A percentile compares a stretch with the other conserved stretches of the same genome.
phyloP scores from a whole-genome alignment of 2,888 invertebrate genomes.

The Cephonodes hylas region DNA sequence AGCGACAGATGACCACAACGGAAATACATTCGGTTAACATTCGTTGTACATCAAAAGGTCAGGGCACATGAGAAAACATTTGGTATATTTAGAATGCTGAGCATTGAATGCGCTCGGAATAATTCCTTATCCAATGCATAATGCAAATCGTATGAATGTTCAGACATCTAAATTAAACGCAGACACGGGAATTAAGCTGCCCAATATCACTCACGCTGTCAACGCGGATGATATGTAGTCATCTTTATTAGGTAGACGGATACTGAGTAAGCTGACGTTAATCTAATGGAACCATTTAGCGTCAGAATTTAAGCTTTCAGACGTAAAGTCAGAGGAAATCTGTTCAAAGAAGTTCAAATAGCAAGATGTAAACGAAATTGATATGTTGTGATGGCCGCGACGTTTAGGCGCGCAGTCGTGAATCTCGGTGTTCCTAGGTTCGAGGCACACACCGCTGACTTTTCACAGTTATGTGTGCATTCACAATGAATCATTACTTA shows the following conservation, averaged over 20 bases:
- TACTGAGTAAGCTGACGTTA: not conserved
- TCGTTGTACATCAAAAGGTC: constrained; percentile 52
- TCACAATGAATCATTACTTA: too few species aligned
- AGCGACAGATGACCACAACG: constrained; percentile 53
- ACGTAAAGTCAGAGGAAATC: not conserved
- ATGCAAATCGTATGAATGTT: constrained; percentile 14
- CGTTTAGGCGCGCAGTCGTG: too few species aligned
- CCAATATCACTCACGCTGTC: not conserved
- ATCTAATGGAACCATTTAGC: not conserved
- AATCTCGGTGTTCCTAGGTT: too few species aligned
- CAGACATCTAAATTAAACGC: constrained; percentile 2
- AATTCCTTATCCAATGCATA: constrained; percentile 18
- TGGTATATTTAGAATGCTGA: constrained; percentile 44
- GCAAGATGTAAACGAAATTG: not conserved
- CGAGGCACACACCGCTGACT: too few species aligned
- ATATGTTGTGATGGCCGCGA: too few species aligned
- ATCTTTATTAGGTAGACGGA: not conserved
- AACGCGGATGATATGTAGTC: not conserved
- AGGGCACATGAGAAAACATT: constrained; percentile 41
- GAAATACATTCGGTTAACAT: constrained; percentile 49
- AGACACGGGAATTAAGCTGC: constrained; percentile 1
- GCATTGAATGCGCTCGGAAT: constrained; percentile 20
- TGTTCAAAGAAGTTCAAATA: not conserved
- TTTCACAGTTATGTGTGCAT: too few species aligned
- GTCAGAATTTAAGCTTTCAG: not conserved